phyloP scores from a whole-genome alignment of 2,113 vertebrate genomes.

The Rallus limicola region DNA sequence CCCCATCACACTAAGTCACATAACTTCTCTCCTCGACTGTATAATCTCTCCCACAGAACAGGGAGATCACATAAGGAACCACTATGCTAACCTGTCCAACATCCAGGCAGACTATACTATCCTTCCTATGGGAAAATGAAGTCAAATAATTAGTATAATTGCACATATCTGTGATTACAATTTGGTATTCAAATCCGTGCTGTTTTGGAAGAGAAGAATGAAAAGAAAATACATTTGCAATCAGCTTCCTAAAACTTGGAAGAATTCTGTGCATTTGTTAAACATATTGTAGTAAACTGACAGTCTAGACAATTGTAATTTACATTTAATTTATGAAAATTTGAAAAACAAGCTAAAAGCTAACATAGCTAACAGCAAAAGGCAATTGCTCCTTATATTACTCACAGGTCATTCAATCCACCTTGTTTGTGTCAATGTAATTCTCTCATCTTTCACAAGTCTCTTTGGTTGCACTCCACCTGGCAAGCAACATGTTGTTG shows the following conservation, averaged over 20 bases:
- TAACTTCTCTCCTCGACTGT: too few species aligned
- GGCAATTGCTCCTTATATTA: neutral
- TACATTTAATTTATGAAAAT: slow-evolving; percentile 11
- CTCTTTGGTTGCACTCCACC: neutral
- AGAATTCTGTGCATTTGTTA: neutral
- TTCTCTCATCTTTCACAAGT: neutral
- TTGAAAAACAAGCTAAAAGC: neutral
- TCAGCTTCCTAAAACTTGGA: neutral
- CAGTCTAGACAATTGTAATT: neutral
- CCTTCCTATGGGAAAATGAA: too few species aligned
- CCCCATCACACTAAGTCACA: too few species aligned
- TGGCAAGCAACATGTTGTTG: neutral
- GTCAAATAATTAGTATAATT: too few species aligned
- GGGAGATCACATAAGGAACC: too few species aligned
- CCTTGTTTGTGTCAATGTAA: neutral
- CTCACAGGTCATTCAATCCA: neutral
- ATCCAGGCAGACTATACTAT: too few species aligned
- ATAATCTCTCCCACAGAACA: too few species aligned
- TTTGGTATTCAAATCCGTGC: too few species aligned
- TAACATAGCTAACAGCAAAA: neutral
- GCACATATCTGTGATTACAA: too few species aligned
- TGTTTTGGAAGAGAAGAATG: neutral
- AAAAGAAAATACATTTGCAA: neutral
- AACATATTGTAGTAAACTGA: neutral
- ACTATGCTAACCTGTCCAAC: too few species aligned